Base-by-base conservation (phyloP, 2,888 invertebrate genomes). In the Eumacrocentrus americanus region DNA sequence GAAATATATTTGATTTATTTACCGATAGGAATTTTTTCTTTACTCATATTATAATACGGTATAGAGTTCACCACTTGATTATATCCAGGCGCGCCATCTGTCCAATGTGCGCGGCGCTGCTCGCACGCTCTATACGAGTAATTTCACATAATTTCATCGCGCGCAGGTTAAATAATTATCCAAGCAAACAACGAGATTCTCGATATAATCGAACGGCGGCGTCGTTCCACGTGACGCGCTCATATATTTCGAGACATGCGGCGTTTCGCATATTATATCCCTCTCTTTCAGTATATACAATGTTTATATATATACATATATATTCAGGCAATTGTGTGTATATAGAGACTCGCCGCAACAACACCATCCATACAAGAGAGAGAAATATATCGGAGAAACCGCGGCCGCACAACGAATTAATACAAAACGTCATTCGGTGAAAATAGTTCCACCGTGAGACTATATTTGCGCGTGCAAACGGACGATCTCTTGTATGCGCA, bases 81-180 rank as follows among this genome's bases (percentile, higher is more conserved):
- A 60, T 46, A 54, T 29, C 57, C 46, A 29, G 20, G 25, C 23
- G 34, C 46, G 37, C 53, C 38, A 47, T 47, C 38, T 29, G 40
- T 54, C 34, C 12, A 48, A 25, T 52, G 7, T 44, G 14, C 18
- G 20, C 3, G 6, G 40, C 14, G 37, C 25, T 40, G 14, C 12
- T 46, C 7, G 46, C 16, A 46, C 25, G 38, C 46, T 60, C 16
- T 37, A 42, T 37, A 37, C 60, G 25, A 34, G 55, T 40, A 55
- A 60, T 56, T 60, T 60, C 55, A 55, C 55, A 60, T 60, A 60
- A 60, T 60, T 60, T 56, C 46, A 55, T 60, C 51, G 55, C 20
- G 47, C 42, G 46, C 48, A 44, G 14, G 42, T 60, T 60, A 55
- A 60, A 60, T 60, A 60, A 60, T 60, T 60, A 60, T 60, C 60